Conservation (phyloP, 2,888 invertebrate species). For the Leptopilina syphax region DNA sequence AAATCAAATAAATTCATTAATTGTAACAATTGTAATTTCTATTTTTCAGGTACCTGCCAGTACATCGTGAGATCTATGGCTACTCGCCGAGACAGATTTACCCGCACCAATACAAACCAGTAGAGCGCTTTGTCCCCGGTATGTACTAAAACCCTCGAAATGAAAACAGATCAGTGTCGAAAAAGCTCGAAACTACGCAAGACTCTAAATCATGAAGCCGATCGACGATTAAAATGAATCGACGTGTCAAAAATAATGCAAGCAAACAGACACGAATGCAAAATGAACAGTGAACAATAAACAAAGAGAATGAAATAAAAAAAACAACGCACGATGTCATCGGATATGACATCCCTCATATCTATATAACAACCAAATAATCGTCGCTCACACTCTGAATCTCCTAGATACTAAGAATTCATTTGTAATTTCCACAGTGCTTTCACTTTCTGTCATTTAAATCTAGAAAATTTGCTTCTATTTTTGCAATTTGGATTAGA, state of each 20-base stretch:
- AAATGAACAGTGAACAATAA: constrained; percentile 17
- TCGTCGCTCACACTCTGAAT: constrained; percentile 44
- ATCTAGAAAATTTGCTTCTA: constrained; percentile 6
- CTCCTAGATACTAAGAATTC: constrained; percentile 39
- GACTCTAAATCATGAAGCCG: constrained; percentile 52
- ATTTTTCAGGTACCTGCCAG: constrained; percentile 84
- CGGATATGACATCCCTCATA: constrained; percentile 42
- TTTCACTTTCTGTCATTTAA: not conserved
- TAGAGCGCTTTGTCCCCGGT: constrained; percentile 91
- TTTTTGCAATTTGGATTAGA: not conserved
- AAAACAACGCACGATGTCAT: constrained; percentile 17
- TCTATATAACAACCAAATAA: constrained; percentile 44
- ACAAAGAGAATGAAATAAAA: constrained; percentile 17
- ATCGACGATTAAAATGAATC: constrained; percentile 45
- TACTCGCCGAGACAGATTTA: constrained; percentile 93
- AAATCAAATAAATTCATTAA: not conserved
- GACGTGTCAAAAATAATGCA: constrained; percentile 36
- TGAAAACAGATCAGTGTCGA: constrained; percentile 53
- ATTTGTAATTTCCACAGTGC: constrained; percentile 30
- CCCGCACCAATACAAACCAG: constrained; percentile 88
- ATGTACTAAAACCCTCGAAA: constrained; percentile 78
- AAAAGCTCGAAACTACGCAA: constrained; percentile 52
- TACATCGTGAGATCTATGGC: constrained; percentile 93
- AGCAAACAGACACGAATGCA: constrained; percentile 27
- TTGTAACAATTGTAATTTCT: not conserved